These are phyloP conservation scores for Cabera pusaria DNA, from an alignment of 2,888 invertebrate species.

Conservation along the genomic window DNA sequence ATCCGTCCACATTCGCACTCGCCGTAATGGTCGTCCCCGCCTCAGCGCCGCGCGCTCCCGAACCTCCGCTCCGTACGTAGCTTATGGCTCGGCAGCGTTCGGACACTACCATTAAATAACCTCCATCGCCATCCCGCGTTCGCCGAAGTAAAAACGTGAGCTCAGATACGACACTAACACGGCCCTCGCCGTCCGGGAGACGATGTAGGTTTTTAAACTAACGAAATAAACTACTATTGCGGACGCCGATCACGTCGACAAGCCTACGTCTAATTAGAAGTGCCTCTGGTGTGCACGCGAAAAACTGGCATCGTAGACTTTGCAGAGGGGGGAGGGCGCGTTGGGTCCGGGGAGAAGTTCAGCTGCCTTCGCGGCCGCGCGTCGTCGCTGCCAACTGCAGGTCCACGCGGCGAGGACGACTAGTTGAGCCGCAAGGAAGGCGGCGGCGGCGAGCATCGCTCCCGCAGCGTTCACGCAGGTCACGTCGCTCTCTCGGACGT, in stretches of 20 bases:
- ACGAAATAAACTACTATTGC: slow-evolving; percentile 79
- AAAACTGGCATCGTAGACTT: slow-evolving; percentile 94
- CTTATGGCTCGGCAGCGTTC: slow-evolving; percentile 60
- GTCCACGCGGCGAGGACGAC: slow-evolving; percentile 95
- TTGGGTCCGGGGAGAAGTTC: slow-evolving; percentile 87
- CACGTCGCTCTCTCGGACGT: slow-evolving; percentile 84
- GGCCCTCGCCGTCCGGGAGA: slow-evolving; percentile 59
- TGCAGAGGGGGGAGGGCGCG: slow-evolving; percentile 87
- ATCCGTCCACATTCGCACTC: slow-evolving; percentile 72
- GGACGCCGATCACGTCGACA: slow-evolving; percentile 73
- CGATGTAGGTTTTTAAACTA: slow-evolving; percentile 76
- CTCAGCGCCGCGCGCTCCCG: slow-evolving; percentile 66
- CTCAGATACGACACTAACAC: slow-evolving; percentile 43
- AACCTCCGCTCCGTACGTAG: slow-evolving; percentile 54
- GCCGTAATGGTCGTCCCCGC: slow-evolving; percentile 77
- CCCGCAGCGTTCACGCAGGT: slow-evolving; percentile 91
- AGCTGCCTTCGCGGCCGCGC: slow-evolving; percentile 85
- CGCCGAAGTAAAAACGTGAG: slow-evolving; percentile 47
- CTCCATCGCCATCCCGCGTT: slow-evolving; percentile 72
- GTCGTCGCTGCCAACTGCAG: slow-evolving; percentile 92
- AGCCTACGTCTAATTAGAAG: slow-evolving; percentile 65
- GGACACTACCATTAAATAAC: slow-evolving; percentile 68
- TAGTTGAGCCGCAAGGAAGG: slow-evolving; percentile 94
- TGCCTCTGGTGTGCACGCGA: slow-evolving; percentile 87
- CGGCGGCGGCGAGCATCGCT: slow-evolving; percentile 92